Evolutionary conservation across 2,888 invertebrate species (phyloP).

Genomic region (Nineta flava): DNA sequence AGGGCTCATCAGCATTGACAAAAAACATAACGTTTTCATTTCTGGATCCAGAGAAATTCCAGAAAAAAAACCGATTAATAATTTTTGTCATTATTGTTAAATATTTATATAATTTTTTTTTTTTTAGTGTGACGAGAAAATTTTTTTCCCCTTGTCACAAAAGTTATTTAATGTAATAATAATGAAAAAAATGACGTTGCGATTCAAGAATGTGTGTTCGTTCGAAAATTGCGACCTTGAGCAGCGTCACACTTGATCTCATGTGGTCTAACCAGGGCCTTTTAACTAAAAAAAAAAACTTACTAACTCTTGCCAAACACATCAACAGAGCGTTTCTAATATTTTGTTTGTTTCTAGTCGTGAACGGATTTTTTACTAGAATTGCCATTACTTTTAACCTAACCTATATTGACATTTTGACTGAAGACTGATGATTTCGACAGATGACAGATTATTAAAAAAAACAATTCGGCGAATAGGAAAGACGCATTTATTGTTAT

Average conservation of each 20-base stretch:
- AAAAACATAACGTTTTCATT: neutral
- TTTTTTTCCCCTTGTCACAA: neutral
- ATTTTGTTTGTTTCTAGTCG: no score
- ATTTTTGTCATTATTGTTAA: neutral
- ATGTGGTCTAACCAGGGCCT: neutral
- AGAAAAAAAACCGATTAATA: neutral
- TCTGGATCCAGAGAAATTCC: neutral
- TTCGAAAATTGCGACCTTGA: neutral
- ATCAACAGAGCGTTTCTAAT: no score
- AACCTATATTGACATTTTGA: no score
- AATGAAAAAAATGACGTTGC: neutral
- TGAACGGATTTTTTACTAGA: no score
- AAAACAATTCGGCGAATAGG: no score
- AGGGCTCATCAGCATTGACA: neutral
- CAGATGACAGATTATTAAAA: no score
- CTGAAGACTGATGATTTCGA: no score
- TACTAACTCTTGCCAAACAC: neutral
- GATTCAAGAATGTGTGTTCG: neutral
- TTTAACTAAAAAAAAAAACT: neutral
- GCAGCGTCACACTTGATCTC: constrained; percentile 3
- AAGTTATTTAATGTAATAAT: neutral
- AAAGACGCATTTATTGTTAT: no score
- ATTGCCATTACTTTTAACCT: no score
- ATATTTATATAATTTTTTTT: neutral
- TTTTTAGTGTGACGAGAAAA: neutral